These are phyloP conservation scores for Cydia fagiglandana DNA, from an alignment of 1,140 invertebrate genomes.

Conservation along the genomic window DNA sequence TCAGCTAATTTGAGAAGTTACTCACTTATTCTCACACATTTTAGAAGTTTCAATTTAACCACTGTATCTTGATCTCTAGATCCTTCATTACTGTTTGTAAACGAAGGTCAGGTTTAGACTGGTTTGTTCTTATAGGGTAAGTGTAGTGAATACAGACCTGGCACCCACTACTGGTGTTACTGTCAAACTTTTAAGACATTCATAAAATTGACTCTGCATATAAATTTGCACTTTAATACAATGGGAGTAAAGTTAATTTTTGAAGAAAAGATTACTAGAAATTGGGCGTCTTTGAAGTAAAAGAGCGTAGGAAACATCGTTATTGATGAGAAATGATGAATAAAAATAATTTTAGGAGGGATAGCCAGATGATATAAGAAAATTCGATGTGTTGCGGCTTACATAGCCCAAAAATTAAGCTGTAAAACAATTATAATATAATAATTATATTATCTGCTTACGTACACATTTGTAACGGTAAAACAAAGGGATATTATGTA, in stretches of 20 bases:
- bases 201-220: background rate
- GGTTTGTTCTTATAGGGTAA: background rate
- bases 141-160: background rate
- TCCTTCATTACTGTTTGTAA: background rate
- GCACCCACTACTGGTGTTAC: conserved; percentile 17
- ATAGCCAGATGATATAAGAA: background rate
- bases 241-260: background rate
- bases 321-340: background rate
- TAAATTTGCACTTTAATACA: background rate
- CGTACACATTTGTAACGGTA: too few species aligned
- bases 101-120: background rate
- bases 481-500: too few species aligned
- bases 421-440: too few species aligned
- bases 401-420: too few species aligned
- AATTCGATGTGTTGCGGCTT: too few species aligned
- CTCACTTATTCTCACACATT: background rate
- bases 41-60: background rate
- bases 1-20: conserved; percentile 23
- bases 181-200: conserved; percentile 22
- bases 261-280: background rate
- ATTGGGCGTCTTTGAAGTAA: background rate
- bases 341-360: background rate
- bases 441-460: too few species aligned
- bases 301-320: background rate
- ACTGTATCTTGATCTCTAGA: background rate